Evolutionary conservation across 37 sponge, comb jelly and placozoan species (phyloP).

Genomic region (Crambe crambe): DNA sequence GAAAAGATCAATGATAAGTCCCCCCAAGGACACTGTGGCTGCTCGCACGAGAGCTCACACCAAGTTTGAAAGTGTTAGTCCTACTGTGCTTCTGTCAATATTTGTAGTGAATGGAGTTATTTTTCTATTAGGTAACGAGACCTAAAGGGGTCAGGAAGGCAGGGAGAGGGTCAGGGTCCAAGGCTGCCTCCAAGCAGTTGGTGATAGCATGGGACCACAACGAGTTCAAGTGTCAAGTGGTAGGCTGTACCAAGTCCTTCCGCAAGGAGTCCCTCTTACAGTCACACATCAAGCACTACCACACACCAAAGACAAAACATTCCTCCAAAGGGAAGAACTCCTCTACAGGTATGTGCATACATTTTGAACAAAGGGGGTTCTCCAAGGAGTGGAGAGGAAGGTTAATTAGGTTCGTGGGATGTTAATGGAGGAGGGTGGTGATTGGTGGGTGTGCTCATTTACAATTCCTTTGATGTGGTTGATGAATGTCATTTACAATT

Average conservation of each 20-base stretch:
- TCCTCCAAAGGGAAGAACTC: background rate
- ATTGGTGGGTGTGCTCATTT: too few relatives aligned
- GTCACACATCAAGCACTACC: constrained; percentile 83
- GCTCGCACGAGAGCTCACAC: constrained; percentile 32
- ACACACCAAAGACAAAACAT: constrained; percentile 7
- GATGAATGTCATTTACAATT: too few relatives aligned
- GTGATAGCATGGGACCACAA: constrained; percentile 82
- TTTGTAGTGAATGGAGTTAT: too few relatives aligned
- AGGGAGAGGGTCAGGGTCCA: background rate
- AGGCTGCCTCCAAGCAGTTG: constrained; percentile 49
- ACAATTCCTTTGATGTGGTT: too few relatives aligned
- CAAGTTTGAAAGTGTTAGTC: constrained; percentile 28
- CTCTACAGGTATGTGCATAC: background rate
- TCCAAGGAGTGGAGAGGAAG: too few relatives aligned
- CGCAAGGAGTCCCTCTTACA: constrained; percentile 69
- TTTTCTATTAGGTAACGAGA: background rate
- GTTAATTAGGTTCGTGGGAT: too few relatives aligned
- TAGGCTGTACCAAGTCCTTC: constrained; percentile 79
- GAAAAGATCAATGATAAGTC: background rate
- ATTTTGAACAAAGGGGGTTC: too few relatives aligned
- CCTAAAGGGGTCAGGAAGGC: background rate
- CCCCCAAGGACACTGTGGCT: constrained; percentile 2
- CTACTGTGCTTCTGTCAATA: too few relatives aligned
- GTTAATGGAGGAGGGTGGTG: background rate
- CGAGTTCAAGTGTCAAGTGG: constrained; percentile 66